A percentile compares a stretch with the other conserved stretches of the same genome.
phyloP scores from a whole-genome alignment of 2,888 invertebrate species.

The Drosophila crucigera region DNA sequence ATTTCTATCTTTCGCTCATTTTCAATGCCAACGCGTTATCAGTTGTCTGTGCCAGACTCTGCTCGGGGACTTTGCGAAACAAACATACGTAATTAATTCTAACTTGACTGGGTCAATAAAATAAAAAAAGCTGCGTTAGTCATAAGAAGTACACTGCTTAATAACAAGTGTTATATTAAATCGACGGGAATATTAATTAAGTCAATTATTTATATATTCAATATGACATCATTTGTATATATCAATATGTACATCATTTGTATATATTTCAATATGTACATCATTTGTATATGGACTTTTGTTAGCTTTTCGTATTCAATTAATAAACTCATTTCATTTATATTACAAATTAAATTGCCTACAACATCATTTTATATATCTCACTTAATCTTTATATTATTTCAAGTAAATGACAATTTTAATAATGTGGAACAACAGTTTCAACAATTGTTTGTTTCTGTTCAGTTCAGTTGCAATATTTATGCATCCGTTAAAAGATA shows the following conservation, averaged over 20 bases:
- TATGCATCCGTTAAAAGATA: no score
- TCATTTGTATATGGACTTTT: not conserved
- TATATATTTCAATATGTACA: no score
- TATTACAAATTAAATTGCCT: not conserved
- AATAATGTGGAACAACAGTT: no score
- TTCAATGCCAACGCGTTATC: conserved; percentile 28
- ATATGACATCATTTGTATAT: no score
- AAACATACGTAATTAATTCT: conserved; percentile 4
- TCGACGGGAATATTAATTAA: conserved; percentile 4
- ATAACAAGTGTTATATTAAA: not conserved
- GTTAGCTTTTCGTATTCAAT: not conserved
- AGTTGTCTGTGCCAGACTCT: not conserved
- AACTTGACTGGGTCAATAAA: conserved; percentile 15
- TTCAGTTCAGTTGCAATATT: no score
- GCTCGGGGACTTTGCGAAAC: not conserved
- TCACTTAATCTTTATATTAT: no score
- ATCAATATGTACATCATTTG: not conserved
- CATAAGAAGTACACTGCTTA: not conserved
- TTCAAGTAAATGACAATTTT: no score
- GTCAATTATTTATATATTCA: conserved; percentile 9
- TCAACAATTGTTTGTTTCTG: no score
- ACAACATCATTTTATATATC: not conserved
- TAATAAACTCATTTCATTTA: not conserved
- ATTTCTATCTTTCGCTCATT: conserved; percentile 3
- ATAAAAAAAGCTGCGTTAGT: not conserved